Conservation (phyloP, 2,797 vertebrate genomes). For the Lithobates sylvaticus region DNA sequence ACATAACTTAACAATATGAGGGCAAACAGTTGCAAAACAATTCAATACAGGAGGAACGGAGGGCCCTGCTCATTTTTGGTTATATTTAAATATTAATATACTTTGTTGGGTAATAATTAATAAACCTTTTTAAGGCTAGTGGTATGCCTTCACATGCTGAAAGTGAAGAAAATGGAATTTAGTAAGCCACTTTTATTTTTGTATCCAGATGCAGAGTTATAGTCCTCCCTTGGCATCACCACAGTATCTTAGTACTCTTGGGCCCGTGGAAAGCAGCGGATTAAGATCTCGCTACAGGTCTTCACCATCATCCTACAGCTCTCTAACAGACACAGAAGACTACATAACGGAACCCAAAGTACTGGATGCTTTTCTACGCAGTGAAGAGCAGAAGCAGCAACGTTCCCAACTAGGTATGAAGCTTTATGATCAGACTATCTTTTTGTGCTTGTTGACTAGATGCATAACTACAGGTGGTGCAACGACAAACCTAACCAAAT, state of each 20-base stretch:
- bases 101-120: too few relatives aligned
- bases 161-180: not conserved
- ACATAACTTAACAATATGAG: too few relatives aligned
- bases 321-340: conserved; percentile 88
- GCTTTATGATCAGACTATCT: not conserved
- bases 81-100: too few relatives aligned
- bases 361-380: conserved; percentile 87
- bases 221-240: conserved; percentile 80
- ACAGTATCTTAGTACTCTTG: conserved; percentile 81
- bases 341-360: conserved; percentile 90
- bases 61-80: too few relatives aligned
- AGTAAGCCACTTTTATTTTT: not conserved
- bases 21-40: too few relatives aligned
- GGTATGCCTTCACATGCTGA: too few relatives aligned
- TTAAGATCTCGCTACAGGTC: conserved; percentile 89
- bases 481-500: too few relatives aligned
- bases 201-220: conserved; percentile 81
- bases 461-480: too few relatives aligned
- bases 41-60: too few relatives aligned
- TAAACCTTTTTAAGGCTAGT: too few relatives aligned
- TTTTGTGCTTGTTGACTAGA: too few relatives aligned
- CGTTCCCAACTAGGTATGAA: conserved; percentile 87
- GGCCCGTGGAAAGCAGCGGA: conserved; percentile 80
- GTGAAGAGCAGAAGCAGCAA: conserved; percentile 91
- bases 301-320: conserved; percentile 86